These are phyloP conservation scores for Calycopis cecrops DNA, from an alignment of 1,140 invertebrate species.

Conservation along the genomic window DNA sequence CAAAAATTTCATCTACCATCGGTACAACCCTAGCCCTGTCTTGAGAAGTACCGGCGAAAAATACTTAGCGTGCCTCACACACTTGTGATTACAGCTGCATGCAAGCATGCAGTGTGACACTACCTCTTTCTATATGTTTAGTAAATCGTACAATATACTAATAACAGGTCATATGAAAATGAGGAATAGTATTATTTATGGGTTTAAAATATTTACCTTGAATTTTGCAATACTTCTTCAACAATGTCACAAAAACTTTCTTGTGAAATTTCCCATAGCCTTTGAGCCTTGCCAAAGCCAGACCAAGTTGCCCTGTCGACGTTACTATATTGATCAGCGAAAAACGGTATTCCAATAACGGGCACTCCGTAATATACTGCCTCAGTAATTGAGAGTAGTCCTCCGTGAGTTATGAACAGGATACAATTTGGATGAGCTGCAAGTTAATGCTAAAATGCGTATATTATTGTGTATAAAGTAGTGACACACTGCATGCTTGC, in stretches of 20 bases:
- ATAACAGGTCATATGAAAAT: too few species aligned
- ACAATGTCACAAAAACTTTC: slow-evolving; percentile 32
- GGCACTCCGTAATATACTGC: too few species aligned
- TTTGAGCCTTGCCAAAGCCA: slow-evolving; percentile 34
- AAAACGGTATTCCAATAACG: slow-evolving; percentile 80
- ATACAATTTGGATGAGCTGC: slow-evolving; percentile 79
- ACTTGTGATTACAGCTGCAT: too few species aligned
- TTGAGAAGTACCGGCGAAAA: too few species aligned
- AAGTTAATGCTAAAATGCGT: slow-evolving; percentile 36
- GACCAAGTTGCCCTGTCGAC: slow-evolving; percentile 32
- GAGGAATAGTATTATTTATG: neutral
- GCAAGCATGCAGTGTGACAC: too few species aligned
- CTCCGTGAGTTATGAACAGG: slow-evolving; percentile 82
- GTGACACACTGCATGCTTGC: too few species aligned
- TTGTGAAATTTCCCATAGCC: slow-evolving; percentile 19
- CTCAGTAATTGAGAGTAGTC: slow-evolving; percentile 80
- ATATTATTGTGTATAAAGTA: neutral
- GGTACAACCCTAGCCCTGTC: too few species aligned
- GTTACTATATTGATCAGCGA: slow-evolving; percentile 78
- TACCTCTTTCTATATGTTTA: too few species aligned
- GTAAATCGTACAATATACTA: too few species aligned
- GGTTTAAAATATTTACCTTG: slow-evolving; percentile 29
- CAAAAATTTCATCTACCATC: too few species aligned
- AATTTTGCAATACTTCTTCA: slow-evolving; percentile 33
- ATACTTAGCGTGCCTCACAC: too few species aligned